Evolutionary conservation across 2,113 vertebrate genomes (phyloP).

Genomic region (Spea bombifrons): DNA sequence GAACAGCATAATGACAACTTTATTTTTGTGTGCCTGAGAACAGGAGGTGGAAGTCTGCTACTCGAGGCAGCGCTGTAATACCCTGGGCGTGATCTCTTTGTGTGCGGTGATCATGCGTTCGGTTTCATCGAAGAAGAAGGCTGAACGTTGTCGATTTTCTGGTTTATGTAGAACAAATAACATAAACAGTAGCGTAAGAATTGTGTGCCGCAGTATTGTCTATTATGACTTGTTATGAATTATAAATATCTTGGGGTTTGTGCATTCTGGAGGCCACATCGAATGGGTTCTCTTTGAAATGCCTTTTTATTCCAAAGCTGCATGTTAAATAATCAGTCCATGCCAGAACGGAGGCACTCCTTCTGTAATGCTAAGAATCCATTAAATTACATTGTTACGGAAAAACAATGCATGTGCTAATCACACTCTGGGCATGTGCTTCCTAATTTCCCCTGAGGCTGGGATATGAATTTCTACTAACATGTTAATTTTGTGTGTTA

Average conservation of each 20-base stretch:
- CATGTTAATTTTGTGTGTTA: conserved; percentile 90
- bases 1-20: conserved; percentile 5
- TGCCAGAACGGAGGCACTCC: conserved; percentile 67
- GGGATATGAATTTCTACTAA: conserved; percentile 89
- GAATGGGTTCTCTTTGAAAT: conserved; percentile 38
- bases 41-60: neutral
- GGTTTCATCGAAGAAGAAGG: neutral
- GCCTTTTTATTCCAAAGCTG: conserved; percentile 70
- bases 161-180: conserved; percentile 33
- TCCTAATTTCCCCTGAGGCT: conserved; percentile 84
- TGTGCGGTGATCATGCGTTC: conserved; percentile 1
- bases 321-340: conserved; percentile 78
- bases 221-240: conserved; percentile 20
- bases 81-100: neutral
- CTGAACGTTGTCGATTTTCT: conserved; percentile 8
- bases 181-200: neutral
- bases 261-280: conserved; percentile 25
- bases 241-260: conserved; percentile 4
- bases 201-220: neutral
- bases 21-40: neutral
- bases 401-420: conserved; percentile 86
- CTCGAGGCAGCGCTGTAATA: neutral
- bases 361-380: conserved; percentile 83
- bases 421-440: conserved; percentile 83
- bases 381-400: conserved; percentile 88